phyloP scores from a whole-genome alignment of 92 coral and sea anemone genomes.

The Virgularia gustaviana region DNA sequence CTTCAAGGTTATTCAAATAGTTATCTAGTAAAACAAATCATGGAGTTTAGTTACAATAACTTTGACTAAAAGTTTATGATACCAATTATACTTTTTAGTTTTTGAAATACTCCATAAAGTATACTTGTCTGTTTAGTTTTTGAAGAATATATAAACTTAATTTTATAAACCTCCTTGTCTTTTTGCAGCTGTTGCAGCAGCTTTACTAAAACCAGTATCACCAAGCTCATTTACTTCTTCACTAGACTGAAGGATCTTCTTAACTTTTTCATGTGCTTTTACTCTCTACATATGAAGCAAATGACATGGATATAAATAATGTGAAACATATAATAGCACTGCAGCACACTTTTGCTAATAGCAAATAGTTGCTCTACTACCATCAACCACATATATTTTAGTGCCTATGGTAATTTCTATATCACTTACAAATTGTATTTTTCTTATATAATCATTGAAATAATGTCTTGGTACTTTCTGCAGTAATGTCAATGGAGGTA shows the following conservation, averaged over 20 bases:
- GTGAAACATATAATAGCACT: too few species aligned
- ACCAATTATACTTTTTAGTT: too few species aligned
- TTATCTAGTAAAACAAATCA: slow-evolving; percentile 57
- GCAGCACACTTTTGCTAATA: too few species aligned
- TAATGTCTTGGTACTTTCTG: slow-evolving; percentile 64
- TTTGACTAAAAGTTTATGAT: not conserved
- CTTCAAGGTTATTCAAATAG: slow-evolving; percentile 59
- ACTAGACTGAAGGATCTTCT: slow-evolving; percentile 54
- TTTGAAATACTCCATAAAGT: not conserved
- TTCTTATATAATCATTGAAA: slow-evolving; percentile 77
- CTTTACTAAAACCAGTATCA: slow-evolving; percentile 91
- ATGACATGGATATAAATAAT: too few species aligned
- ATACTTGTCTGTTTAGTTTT: not conserved
- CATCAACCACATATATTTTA: not conserved
- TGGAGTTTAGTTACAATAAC: not conserved
- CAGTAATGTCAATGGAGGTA: slow-evolving; percentile 85
- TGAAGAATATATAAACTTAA: not conserved
- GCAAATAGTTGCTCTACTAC: too few species aligned
- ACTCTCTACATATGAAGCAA: too few species aligned
- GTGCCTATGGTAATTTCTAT: not conserved
- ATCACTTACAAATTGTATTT: slow-evolving; percentile 69
- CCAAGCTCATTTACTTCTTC: slow-evolving; percentile 69
- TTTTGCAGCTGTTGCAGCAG: slow-evolving; percentile 86
- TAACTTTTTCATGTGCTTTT: slow-evolving; percentile 77
- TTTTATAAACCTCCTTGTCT: slow-evolving; percentile 64